Evolutionary conservation across 2,888 invertebrate genomes (phyloP), one percentile per base, ranked within the genome.

Genomic region (Elegia similella): DNA sequence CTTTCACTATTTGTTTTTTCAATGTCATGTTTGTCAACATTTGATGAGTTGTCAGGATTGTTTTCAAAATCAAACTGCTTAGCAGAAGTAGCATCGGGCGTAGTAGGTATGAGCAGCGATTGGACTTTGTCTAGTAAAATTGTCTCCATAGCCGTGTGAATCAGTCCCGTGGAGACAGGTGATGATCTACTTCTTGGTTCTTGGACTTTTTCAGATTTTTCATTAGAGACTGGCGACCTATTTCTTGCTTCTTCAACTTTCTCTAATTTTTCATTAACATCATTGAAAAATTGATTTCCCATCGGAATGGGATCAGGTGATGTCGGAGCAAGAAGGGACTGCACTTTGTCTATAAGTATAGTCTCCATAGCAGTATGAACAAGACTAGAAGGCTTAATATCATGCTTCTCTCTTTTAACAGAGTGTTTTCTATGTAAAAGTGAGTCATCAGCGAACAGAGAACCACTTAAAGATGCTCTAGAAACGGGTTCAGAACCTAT

Each of bases 361-460:
- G 92, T 93, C 70, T 92, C 91, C 83, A 93, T 90, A 17, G 93
- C 93, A 16, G 92, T 92, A 55, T 91, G 90, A 47, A 93, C 69
- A 50, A 93, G 65, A 7, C 92, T 86, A 1, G 82, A 76, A 0
- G 86, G 75, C 64, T 87, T 89, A 1, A 85, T 67, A 17, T 73
- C 63, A 34, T 73, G 62, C 64, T 78, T 83, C 34, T 79, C 82
- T 66, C 73, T 82, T 62, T 71, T 78, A 43, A 65, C 63, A 2
- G 63, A 63, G 52, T 70, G 78, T 52, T 76, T 78, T 43, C 80
- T 81, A 54, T 73, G 67, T 52, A 64, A 63, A 59, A 71, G 66
- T 44, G 66, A 65, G 6, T 80, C 80, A 12, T 68, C 74, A 43
- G 74, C 69, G 56, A 78, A 77, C 1, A 82, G 76, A 23, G 79